Conservation (phyloP, 2,888 invertebrate species). For the Pterostichus madidus region DNA sequence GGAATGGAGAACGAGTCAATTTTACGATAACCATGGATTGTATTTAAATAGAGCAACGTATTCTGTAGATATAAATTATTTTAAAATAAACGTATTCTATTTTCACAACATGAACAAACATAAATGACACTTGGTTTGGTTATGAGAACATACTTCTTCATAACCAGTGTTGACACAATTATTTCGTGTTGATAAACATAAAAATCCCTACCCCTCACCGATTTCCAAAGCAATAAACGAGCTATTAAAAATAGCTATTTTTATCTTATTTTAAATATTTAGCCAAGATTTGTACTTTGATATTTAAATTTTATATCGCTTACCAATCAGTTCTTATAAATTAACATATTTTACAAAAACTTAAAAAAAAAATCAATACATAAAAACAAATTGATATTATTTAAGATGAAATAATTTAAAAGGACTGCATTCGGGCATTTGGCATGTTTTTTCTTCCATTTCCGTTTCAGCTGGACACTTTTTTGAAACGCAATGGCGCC, state of each 20-base stretch:
- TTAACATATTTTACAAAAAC: slow-evolving; percentile 1
- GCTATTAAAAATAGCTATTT: slow-evolving; percentile 16
- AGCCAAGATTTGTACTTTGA: slow-evolving; percentile 10
- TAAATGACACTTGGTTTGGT: slow-evolving; percentile 65
- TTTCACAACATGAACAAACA: slow-evolving; percentile 55
- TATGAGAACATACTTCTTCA: slow-evolving; percentile 53
- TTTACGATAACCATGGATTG: slow-evolving; percentile 63
- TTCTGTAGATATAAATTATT: slow-evolving; percentile 39
- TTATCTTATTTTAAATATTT: slow-evolving; percentile 40
- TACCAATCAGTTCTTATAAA: slow-evolving; percentile 14
- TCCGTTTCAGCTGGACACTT: slow-evolving; percentile 77
- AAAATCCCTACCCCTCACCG: slow-evolving; percentile 41
- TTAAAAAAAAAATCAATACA: background rate
- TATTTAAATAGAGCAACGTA: slow-evolving; percentile 24
- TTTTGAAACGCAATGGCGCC: slow-evolving; percentile 78
- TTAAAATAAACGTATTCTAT: slow-evolving; percentile 37
- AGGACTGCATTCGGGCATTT: slow-evolving; percentile 77
- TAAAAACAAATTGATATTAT: slow-evolving; percentile 14
- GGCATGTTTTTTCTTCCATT: slow-evolving; percentile 79
- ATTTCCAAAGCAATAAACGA: slow-evolving; percentile 1
- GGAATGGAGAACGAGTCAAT: slow-evolving; percentile 28
- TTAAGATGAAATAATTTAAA: slow-evolving; percentile 42
- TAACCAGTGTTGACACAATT: slow-evolving; percentile 55
- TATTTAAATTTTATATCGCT: slow-evolving; percentile 25
- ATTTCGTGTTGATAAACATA: slow-evolving; percentile 29